Base-by-base conservation (phyloP, 2,113 vertebrate species). In the Lucifuga dentata region DNA sequence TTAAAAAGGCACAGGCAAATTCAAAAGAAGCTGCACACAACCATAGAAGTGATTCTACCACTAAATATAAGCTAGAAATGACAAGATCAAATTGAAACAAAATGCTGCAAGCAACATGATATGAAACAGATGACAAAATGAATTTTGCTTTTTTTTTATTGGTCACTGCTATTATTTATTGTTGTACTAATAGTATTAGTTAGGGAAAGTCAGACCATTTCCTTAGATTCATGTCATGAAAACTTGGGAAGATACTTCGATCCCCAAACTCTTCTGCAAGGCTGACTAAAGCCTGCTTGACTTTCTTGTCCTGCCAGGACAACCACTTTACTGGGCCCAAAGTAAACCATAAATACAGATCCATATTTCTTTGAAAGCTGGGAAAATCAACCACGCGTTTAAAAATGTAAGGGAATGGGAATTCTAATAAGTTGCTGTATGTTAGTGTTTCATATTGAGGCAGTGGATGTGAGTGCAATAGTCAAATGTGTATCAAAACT, bases 311-410 rank as follows among this genome's bases (percentile, higher is more conserved):
- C 94, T 5, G 93, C 84, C 51, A 96, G 80, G 1, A 95, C 91
- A 52, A 95, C 92, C 1, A 83, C 86, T 78, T 89, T 95, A 46
- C 78, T 89, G 11, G 89, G 80, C 16, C 94, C 95, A 40, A 96
- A 79, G 50, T 94, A 74, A 19, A 97, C 81, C 0, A 88, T 95
- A 53, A 94, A 96, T 38, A 97, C 64, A 0, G 89, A 88, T 2
- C 95, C 94, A 3, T 96, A 92, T 50, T 80, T 85, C 84, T 94
- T 90, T 41, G 94, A 93, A n/a, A 97, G 88, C 95, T 96, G 66
- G 1, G 36, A 12, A 16, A 26, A 45, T 19, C 5, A 44, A 44
- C n/a, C 8, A 8, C n/a, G n/a, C n/a, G n/a, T n/a, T n/a, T n/a
- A n/a, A n/a, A n/a, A n/a, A n/a, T n/a, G n/a, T n/a, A n/a, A n/a